phyloP scores from a whole-genome alignment of 2,113 vertebrate species.

The Mormyrus lacerda region DNA sequence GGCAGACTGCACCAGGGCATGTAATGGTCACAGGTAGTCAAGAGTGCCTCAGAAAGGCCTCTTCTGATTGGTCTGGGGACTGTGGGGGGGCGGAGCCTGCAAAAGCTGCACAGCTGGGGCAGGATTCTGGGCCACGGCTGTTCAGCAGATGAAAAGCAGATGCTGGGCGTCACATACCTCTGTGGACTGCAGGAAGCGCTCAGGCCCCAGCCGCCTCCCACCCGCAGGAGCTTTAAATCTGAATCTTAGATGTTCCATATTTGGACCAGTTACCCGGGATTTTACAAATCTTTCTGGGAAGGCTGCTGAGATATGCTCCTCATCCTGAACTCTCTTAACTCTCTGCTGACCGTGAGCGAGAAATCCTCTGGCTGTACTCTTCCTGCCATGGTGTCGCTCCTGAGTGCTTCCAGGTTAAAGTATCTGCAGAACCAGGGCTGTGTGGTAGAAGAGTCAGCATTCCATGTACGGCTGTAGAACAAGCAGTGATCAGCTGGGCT shows the following conservation, averaged over 20 bases:
- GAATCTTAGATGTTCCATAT: background rate
- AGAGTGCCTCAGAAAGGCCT: background rate
- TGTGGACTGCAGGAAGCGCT: background rate
- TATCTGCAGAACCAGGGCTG: background rate
- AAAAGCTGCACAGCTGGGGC: background rate
- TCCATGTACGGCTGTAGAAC: background rate
- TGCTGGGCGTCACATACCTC: background rate
- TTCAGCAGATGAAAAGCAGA: background rate
- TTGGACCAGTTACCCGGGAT: background rate
- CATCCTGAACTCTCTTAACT: background rate
- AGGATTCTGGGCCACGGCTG: background rate
- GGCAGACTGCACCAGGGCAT: background rate
- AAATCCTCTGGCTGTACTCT: background rate
- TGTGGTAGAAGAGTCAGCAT: background rate
- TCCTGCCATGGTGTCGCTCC: background rate
- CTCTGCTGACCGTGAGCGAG: background rate
- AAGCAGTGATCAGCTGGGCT: background rate
- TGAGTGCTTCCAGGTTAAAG: background rate
- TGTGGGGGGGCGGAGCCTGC: background rate
- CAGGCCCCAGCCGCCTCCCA: background rate
- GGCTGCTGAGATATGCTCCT: background rate
- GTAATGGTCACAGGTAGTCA: background rate
- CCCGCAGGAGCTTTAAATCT: background rate
- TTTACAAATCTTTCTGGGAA: background rate
- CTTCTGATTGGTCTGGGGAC: background rate